These are phyloP conservation scores for Polymixis flavicincta DNA, from an alignment of 2,888 invertebrate genomes.

Conservation along the genomic window DNA sequence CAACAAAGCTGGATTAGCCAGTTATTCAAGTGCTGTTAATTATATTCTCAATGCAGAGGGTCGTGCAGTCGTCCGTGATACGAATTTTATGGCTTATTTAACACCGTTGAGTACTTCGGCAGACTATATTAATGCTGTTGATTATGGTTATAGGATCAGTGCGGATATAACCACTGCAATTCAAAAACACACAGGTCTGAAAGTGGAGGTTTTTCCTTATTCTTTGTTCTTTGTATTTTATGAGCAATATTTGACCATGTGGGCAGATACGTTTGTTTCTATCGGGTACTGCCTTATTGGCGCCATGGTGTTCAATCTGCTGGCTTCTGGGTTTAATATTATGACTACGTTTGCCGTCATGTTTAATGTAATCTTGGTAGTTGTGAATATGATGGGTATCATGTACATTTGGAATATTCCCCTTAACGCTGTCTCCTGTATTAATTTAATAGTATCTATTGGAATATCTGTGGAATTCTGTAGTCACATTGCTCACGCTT, in stretches of 20 bases:
- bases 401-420: slow-evolving; percentile 98
- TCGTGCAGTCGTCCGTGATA: slow-evolving; percentile 91
- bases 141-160: slow-evolving; percentile 94
- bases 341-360: slow-evolving; percentile 94
- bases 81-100: slow-evolving; percentile 98
- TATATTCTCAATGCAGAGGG: slow-evolving; percentile 91
- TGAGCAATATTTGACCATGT: slow-evolving; percentile 98
- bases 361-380: slow-evolving; percentile 94
- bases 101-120: slow-evolving; percentile 94
- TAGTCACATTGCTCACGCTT: slow-evolving; percentile 96
- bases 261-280: slow-evolving; percentile 93
- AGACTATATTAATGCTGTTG: slow-evolving; percentile 96
- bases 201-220: slow-evolving; percentile 96
- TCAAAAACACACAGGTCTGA: slow-evolving; percentile 80
- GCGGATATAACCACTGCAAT: slow-evolving; percentile 93
- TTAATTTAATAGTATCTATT: slow-evolving; percentile 98
- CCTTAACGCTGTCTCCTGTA: slow-evolving; percentile 98
- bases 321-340: slow-evolving; percentile 94
- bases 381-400: slow-evolving; percentile 95
- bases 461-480: slow-evolving; percentile 99
- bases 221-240: slow-evolving; percentile 98
- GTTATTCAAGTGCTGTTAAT: slow-evolving; percentile 92
- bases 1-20: slow-evolving; percentile 94
- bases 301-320: slow-evolving; percentile 93
- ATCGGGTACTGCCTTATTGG: slow-evolving; percentile 93